A percentile compares a stretch with the other conserved stretches of the same genome.
Conservation (phyloP, 2,797 vertebrate species). For the Kryptopterus vitreolus region DNA sequence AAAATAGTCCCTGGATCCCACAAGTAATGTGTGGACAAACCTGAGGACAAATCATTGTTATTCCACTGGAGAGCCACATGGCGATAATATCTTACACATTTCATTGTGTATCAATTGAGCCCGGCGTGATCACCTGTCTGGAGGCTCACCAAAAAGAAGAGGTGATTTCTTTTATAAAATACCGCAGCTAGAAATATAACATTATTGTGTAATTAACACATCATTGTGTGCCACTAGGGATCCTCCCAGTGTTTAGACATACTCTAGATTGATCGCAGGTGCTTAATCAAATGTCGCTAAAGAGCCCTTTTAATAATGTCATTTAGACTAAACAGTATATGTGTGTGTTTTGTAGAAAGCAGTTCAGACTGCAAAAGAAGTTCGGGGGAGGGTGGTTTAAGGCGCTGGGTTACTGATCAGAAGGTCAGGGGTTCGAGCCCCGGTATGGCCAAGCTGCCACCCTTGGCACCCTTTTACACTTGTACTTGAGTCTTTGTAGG, state of each 20-base stretch:
- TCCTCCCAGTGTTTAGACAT: too few species aligned
- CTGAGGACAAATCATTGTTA: slow-evolving; percentile 41
- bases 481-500: too few species aligned
- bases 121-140: not conserved
- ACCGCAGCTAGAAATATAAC: not conserved
- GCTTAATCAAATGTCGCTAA: slow-evolving; percentile 4
- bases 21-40: slow-evolving; percentile 46
- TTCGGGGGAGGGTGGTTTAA: too few species aligned
- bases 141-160: not conserved
- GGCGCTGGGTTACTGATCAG: too few species aligned
- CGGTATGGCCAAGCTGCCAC: too few species aligned
- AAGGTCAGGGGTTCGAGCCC: too few species aligned
- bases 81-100: slow-evolving; percentile 22
- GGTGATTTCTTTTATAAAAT: not conserved
- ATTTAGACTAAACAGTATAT: not conserved
- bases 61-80: slow-evolving; percentile 26
- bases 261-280: not conserved
- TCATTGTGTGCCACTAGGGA: not conserved
- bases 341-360: not conserved
- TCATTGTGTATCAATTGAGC: slow-evolving; percentile 22
- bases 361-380: slow-evolving; percentile 9
- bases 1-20: slow-evolving; percentile 24
- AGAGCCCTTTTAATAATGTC: not conserved
- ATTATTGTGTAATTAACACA: slow-evolving; percentile 3
- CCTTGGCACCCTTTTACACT: too few species aligned